A percentile compares a stretch with the other conserved stretches of the same genome.
Conservation (phyloP, 1,140 invertebrate species). For the Diabrotica virgifera region DNA sequence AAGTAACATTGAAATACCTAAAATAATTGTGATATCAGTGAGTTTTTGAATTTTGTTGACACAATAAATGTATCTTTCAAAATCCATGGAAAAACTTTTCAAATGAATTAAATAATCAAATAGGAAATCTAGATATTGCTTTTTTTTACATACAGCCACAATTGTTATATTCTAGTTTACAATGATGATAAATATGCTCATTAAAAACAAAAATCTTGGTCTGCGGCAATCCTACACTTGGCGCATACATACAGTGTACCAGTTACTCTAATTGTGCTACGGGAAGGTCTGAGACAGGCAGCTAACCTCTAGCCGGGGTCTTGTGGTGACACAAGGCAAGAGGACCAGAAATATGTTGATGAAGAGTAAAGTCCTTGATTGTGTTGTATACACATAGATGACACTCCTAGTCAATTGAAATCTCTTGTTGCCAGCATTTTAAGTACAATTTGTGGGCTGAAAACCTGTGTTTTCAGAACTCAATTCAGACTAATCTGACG, state of each 20-base stretch:
- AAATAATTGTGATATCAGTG: no score
- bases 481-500: constrained; percentile 62
- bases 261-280: constrained; percentile 50
- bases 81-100: no score
- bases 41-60: no score
- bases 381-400: constrained; percentile 38
- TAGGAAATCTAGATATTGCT: no score
- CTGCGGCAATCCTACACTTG: constrained; percentile 57
- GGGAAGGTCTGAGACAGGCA: constrained; percentile 60
- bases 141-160: not conserved
- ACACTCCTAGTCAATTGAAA: constrained; percentile 50
- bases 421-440: constrained; percentile 55
- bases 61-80: no score
- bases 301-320: constrained; percentile 53
- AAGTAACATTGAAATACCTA: no score
- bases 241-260: constrained; percentile 55
- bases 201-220: constrained; percentile 30
- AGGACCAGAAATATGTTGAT: constrained; percentile 55
- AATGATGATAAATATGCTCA: constrained; percentile 33
- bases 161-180: not conserved
- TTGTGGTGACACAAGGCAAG: constrained; percentile 53
- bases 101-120: no score
- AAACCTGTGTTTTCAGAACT: constrained; percentile 49
- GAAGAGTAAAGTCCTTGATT: constrained; percentile 36
- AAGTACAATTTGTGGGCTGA: constrained; percentile 57